phyloP scores from a whole-genome alignment of 2,888 invertebrate genomes.

The Octonoba sinensis region DNA sequence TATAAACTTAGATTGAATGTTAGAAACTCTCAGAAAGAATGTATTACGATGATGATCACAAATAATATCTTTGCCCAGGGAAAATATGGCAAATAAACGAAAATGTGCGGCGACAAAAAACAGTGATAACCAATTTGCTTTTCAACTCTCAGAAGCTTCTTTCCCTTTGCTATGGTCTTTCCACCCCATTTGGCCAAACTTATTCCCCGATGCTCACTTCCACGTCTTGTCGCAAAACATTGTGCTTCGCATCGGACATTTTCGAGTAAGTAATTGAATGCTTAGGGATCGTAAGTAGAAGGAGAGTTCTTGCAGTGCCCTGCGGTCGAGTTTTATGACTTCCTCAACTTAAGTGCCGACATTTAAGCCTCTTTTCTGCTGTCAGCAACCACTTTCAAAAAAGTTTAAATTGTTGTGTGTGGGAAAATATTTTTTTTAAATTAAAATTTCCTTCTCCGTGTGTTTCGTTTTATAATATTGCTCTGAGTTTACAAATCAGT shows the following conservation, averaged over 20 bases:
- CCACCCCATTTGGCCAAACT: too few relatives aligned
- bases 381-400: constrained; percentile 9
- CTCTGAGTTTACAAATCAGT: too few relatives aligned
- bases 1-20: too few relatives aligned
- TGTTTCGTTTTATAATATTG: too few relatives aligned
- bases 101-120: too few relatives aligned
- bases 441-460: too few relatives aligned
- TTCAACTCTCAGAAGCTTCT: neutral
- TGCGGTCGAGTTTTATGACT: constrained; percentile 54
- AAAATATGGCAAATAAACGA: too few relatives aligned
- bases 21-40: too few relatives aligned
- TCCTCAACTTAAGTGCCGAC: constrained; percentile 44
- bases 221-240: constrained; percentile 21
- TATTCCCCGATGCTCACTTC: constrained; percentile 13
- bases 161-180: neutral
- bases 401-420: too few relatives aligned
- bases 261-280: constrained; percentile 46
- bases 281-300: constrained; percentile 29
- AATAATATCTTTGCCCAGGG: too few relatives aligned
- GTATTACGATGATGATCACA: too few relatives aligned
- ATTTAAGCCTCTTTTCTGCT: constrained; percentile 37
- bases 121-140: neutral
- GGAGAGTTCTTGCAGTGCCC: constrained; percentile 25
- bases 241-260: constrained; percentile 17
- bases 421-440: too few relatives aligned